These are phyloP conservation scores for Hydrolagus affinis DNA, from an alignment of 2,113 vertebrate genomes.

Conservation along the genomic window DNA sequence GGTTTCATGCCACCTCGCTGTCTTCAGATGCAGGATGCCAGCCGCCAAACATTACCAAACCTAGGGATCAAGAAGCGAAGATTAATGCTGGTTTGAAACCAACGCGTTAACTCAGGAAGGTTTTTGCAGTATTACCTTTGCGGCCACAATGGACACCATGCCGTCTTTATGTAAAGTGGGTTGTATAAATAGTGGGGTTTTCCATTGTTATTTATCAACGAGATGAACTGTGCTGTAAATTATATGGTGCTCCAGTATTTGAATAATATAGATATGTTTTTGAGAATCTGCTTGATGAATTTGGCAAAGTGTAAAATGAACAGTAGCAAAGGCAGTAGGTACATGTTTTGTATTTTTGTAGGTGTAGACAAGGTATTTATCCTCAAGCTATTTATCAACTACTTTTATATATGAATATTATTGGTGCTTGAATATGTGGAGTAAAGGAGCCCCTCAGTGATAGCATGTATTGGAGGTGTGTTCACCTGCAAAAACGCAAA, in stretches of 20 bases:
- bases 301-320: not conserved
- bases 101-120: not conserved
- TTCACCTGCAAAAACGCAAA: slow-evolving; percentile 1
- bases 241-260: not conserved
- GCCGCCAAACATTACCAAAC: not conserved
- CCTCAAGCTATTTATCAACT: not conserved
- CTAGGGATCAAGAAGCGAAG: slow-evolving; percentile 19
- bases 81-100: slow-evolving; percentile 20
- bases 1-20: slow-evolving; percentile 22
- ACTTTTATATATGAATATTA: slow-evolving; percentile 2
- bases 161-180: not conserved
- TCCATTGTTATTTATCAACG: not conserved
- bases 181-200: not conserved
- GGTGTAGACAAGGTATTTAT: not conserved
- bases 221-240: not conserved
- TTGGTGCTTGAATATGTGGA: not conserved
- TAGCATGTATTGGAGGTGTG: not conserved
- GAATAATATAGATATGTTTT: not conserved
- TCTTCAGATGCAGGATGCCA: slow-evolving; percentile 17
- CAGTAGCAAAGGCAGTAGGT: not conserved
- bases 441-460: not conserved
- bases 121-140: not conserved
- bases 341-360: not conserved
- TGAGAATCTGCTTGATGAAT: not conserved
- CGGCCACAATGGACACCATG: not conserved